Evolutionary conservation across 2,113 vertebrate species (phyloP), one percentile per base, ranked within the genome.

Genomic region (Synchiropus splendidus): DNA sequence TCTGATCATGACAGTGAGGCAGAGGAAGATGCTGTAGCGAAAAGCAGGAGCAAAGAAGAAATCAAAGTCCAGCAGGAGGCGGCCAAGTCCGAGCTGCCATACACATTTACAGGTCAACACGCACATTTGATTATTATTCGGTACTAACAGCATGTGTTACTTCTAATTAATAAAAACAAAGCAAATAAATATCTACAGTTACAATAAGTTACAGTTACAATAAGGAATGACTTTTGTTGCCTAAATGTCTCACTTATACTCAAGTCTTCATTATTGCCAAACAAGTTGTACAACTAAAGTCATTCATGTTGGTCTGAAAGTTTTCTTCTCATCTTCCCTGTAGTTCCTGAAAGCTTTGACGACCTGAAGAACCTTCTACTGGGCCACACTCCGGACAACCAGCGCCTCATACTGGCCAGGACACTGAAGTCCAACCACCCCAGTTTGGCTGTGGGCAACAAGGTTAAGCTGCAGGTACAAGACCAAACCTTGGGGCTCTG

Each of bases 371-470:
- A 78, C 10, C 51, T 94, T 47, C 60, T 99, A 31, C 31, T 10
- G 1, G 89, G 82, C 47, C 87, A 85, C 68, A 70, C 83, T 1
- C 14, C 54, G 2, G 89, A 89, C 36, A 74, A 95, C 51, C 90
- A 92, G 79, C 80, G 85, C 40, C 42, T 85, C 72, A 85, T 97
- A 45, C n/a, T 99, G 68, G 91, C 90, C 51, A 82, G 92, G 37
- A 90, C 90, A 48, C 87, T 86, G 69, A 92, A 92, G 32, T 89
- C 89, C 72, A 91, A 88, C 78, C 95, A 97, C 41, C 90, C 92
- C 0, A 92, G 92, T 63, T 82, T 99, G 32, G 88, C 88, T 18
- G 79, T 49, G 1, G 92, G 90, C 47, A 99, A 95, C 77, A 99
- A 94, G 63, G 74, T 85, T 1, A 97, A 93, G 45, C 55, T 98